phyloP scores from a whole-genome alignment of 2,113 vertebrate species.

The Erythrolamprus reginae region DNA sequence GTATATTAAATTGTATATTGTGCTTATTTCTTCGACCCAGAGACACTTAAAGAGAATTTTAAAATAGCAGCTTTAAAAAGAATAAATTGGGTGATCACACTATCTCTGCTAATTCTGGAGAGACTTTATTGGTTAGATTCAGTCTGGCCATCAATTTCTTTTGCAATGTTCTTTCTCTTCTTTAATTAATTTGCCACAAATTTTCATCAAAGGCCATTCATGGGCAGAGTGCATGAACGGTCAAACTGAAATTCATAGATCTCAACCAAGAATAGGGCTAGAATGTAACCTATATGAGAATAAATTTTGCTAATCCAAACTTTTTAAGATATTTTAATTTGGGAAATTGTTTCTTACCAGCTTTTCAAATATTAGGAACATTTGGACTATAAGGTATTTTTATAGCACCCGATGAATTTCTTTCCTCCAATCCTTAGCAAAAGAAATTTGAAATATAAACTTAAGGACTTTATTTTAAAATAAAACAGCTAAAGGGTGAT shows the following conservation, averaged over 20 bases:
- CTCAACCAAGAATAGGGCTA: not conserved
- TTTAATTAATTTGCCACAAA: not conserved
- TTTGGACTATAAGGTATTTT: not conserved
- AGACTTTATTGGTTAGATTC: not conserved
- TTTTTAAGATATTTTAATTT: not conserved
- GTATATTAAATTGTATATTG: not conserved
- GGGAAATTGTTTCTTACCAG: not conserved
- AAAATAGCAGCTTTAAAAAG: not conserved
- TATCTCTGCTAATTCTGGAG: not conserved
- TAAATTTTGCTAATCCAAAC: not conserved
- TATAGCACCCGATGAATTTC: not conserved
- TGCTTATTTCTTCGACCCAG: not conserved
- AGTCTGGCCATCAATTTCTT: not conserved
- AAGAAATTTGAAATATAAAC: not conserved
- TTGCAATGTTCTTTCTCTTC: not conserved
- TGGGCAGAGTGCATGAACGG: not conserved
- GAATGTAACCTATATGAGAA: not conserved
- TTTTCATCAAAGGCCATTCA: not conserved
- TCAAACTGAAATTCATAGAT: not conserved
- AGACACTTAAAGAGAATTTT: not conserved
- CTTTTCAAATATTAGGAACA: not conserved
- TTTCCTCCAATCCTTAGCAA: not conserved
- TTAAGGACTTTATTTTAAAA: not conserved
- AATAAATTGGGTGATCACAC: not conserved
- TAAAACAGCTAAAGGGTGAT: not conserved